Evolutionary conservation across 2,888 invertebrate genomes (phyloP), one percentile per base, ranked within the genome.

Genomic region (Sclerodermus sp.): DNA sequence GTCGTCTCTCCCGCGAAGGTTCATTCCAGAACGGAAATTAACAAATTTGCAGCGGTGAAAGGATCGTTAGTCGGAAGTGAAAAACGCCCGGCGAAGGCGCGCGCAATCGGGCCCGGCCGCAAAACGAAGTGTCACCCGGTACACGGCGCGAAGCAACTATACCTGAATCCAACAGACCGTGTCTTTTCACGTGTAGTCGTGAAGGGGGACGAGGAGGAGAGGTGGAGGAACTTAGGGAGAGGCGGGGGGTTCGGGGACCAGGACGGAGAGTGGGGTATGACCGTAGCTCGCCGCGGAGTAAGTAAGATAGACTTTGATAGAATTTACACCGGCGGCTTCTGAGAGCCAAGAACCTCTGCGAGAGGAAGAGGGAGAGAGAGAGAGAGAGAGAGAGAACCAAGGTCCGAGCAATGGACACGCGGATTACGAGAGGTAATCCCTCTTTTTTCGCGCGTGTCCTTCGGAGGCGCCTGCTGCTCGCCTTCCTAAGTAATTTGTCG

Each of bases 171-270:
- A 68, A 49, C 70, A 60, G 67, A 72, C 70, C 72, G 64, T 72
- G 73, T 71, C 71, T 72, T 72, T 73, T 73, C 68, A 68, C 68
- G 71, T 72, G 67, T 64, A 65, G 61, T 57, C 58, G 59, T 23
- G 8, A 5, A 23, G 23, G 23, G 23, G 23, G 23, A 23, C 3
- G 23, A 8, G 23, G 8, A 8, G 23, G 23, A 8, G 23, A 5
- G 8, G 23, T 23, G 23, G 23, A 8, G 4, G 23, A 8, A n/a
- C n/a, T n/a, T n/a, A n/a, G n/a, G n/a, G n/a, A n/a, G n/a, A n/a
- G n/a, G n/a, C n/a, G n/a, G n/a, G n/a, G n/a, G n/a, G n/a, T n/a
- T n/a, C n/a, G n/a, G n/a, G n/a, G n/a, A n/a, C n/a, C n/a, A n/a
- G n/a, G n/a, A n/a, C 55, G 47, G n/a, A 55, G 60, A 61, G 68